Percentiles rank a stretch among this genome's conserved stretches.
Conservation (phyloP, 2,797 vertebrate genomes). For the Enoplosus armatus region DNA sequence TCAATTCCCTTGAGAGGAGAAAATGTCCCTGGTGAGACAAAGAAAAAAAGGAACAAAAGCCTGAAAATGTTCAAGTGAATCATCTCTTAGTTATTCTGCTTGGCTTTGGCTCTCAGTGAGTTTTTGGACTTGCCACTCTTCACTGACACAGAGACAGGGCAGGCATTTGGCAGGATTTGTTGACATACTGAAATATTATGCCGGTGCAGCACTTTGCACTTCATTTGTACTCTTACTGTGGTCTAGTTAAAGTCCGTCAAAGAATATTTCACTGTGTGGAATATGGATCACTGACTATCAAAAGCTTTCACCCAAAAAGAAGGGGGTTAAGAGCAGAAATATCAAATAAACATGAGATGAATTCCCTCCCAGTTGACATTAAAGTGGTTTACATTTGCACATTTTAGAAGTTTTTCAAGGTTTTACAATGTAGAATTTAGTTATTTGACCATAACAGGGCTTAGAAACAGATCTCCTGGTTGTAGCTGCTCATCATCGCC, state of each 20-base stretch:
- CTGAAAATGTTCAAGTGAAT: slow-evolving; percentile 63
- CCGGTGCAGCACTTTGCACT: slow-evolving; percentile 66
- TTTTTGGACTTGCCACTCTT: slow-evolving; percentile 57
- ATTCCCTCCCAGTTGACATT: slow-evolving; percentile 52
- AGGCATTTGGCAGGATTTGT: slow-evolving; percentile 65
- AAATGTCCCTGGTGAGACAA: slow-evolving; percentile 46
- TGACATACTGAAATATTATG: slow-evolving; percentile 65
- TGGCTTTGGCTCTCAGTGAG: slow-evolving; percentile 48
- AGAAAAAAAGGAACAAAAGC: slow-evolving; percentile 44
- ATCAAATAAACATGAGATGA: slow-evolving; percentile 77
- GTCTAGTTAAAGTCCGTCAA: slow-evolving; percentile 45
- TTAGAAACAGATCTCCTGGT: slow-evolving; percentile 31
- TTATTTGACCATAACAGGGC: slow-evolving; percentile 51
- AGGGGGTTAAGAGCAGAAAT: slow-evolving; percentile 41
- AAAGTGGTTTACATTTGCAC: slow-evolving; percentile 59
- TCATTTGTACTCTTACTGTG: slow-evolving; percentile 61
- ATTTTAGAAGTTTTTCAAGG: slow-evolving; percentile 55
- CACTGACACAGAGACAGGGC: slow-evolving; percentile 56
- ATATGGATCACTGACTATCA: slow-evolving; percentile 70
- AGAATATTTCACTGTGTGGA: slow-evolving; percentile 61
- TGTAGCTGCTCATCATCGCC: slow-evolving; percentile 60
- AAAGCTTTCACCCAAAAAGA: slow-evolving; percentile 62
- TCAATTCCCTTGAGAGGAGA: slow-evolving; percentile 49
- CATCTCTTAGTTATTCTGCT: slow-evolving; percentile 64
- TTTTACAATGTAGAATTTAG: slow-evolving; percentile 53